Percentiles rank a stretch among this genome's conserved stretches.
These are phyloP conservation scores for Cotesia vestalis DNA, from an alignment of 1,140 invertebrate genomes.

Conservation along the genomic window DNA sequence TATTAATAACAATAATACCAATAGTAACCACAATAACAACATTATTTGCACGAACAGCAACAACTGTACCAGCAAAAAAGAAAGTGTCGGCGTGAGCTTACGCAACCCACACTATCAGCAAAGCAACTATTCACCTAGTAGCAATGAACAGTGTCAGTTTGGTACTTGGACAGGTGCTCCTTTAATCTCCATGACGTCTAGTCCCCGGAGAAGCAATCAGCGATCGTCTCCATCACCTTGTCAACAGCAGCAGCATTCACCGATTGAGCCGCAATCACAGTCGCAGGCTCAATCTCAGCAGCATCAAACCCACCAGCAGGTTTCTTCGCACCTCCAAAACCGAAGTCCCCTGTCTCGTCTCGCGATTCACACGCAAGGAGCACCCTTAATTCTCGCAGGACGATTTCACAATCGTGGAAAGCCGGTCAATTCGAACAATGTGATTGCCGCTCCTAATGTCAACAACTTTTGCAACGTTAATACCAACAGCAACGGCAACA, in stretches of 20 bases:
- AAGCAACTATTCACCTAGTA: slow-evolving; percentile 40
- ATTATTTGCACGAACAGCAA: no score
- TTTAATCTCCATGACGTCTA: slow-evolving; percentile 71
- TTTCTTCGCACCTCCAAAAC: slow-evolving; percentile 52
- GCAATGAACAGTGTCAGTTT: slow-evolving; percentile 52
- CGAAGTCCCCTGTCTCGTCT: slow-evolving; percentile 71
- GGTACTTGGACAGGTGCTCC: slow-evolving; percentile 74
- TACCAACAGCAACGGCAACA: slow-evolving; percentile 42
- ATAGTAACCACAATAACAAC: slow-evolving; percentile 6
- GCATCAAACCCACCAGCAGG: slow-evolving; percentile 43
- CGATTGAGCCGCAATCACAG: slow-evolving; percentile 33
- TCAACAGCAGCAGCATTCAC: slow-evolving; percentile 47
- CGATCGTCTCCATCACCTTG: slow-evolving; percentile 52
- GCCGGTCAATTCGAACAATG: slow-evolving; percentile 41
- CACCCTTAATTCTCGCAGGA: slow-evolving; percentile 76
- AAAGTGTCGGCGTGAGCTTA: not conserved
- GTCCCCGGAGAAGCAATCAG: slow-evolving; percentile 59
- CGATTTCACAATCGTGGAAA: slow-evolving; percentile 61
- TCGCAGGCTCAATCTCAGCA: slow-evolving; percentile 13
- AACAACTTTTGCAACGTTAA: slow-evolving; percentile 49
- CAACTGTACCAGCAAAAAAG: no score
- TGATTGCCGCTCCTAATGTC: slow-evolving; percentile 49
- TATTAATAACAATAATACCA: not conserved
- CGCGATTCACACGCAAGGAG: slow-evolving; percentile 80
- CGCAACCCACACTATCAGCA: slow-evolving; percentile 36